Evolutionary conservation across 2,888 invertebrate species (phyloP), one percentile per base, ranked within the genome.

Genomic region (Molanna angustata): DNA sequence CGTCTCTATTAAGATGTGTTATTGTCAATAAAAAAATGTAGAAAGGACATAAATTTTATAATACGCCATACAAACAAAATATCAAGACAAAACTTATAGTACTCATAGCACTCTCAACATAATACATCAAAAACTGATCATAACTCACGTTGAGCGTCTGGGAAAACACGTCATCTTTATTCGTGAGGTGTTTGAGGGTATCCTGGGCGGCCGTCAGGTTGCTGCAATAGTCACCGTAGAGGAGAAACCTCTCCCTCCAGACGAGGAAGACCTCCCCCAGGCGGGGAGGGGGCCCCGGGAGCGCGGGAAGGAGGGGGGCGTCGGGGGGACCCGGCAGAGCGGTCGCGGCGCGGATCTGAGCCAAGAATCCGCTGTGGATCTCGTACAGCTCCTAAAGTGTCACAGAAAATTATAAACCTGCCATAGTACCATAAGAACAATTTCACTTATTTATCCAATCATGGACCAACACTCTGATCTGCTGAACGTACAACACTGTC

Each of bases 191-290:
- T 69, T 93, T 92, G 53, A 98, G 80, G 53, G 85, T 78, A 58
- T 86, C 86, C 67, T 94, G 93, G n/a, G 96, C 95, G 48, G 80
- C 78, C 1, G 94, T 89, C 56, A 99, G 80, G 71, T 94, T 93
- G 41, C 96, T 90, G 75, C 98, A 98, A 72, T 96, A 99, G 66
- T 91, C 90, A 11, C 96, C 97, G 67, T 99, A 99, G 49, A 94
- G 82, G 27, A 97, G 81, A 68, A 99, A 88, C 56, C 88, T 85
- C 67, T 93, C 90, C 63, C 94, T 86, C 84, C 90, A 94, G 62
- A 88, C 86, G 44, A 95, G 81, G 75, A 98, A 97, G 58, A 92
- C 90, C 68, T 88, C 87, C 43, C 90, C 88, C 47, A 94, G 65
- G 0, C 74, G 69, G 45, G 75, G 76, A 40, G 73, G 58, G 61